phyloP scores from a whole-genome alignment of 2,113 vertebrate genomes.

The Empidonax traillii region DNA sequence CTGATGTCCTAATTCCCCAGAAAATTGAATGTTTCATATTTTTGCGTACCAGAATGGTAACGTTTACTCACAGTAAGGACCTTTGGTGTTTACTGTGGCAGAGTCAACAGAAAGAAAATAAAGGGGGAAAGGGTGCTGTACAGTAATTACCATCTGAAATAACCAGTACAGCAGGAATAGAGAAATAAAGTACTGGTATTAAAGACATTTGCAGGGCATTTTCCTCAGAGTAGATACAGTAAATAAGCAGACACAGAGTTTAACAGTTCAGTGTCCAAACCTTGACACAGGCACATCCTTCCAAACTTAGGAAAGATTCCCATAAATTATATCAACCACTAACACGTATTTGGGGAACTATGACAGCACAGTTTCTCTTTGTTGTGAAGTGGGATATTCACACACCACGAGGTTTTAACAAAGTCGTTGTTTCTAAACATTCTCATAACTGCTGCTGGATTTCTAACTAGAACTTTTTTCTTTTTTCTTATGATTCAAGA shows the following conservation, averaged over 20 bases:
- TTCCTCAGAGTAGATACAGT: background rate
- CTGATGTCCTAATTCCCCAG: background rate
- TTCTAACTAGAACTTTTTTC: background rate
- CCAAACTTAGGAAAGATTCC: background rate
- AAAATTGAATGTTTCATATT: background rate
- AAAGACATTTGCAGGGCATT: background rate
- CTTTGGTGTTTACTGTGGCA: background rate
- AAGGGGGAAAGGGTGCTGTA: background rate
- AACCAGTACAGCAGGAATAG: background rate
- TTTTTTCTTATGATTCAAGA: background rate
- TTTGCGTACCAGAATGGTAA: background rate
- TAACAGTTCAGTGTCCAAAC: background rate
- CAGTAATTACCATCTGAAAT: background rate
- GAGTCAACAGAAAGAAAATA: background rate
- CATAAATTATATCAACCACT: background rate
- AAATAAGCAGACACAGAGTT: background rate
- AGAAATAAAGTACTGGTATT: background rate
- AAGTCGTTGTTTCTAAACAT: background rate
- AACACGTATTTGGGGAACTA: background rate
- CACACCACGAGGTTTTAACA: background rate
- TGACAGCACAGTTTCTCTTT: background rate
- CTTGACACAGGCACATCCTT: background rate
- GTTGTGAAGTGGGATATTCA: background rate
- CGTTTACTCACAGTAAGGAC: background rate
- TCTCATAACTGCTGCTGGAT: background rate